Conservation (phyloP, 2,888 invertebrate species). For the Erebia ligea region DNA sequence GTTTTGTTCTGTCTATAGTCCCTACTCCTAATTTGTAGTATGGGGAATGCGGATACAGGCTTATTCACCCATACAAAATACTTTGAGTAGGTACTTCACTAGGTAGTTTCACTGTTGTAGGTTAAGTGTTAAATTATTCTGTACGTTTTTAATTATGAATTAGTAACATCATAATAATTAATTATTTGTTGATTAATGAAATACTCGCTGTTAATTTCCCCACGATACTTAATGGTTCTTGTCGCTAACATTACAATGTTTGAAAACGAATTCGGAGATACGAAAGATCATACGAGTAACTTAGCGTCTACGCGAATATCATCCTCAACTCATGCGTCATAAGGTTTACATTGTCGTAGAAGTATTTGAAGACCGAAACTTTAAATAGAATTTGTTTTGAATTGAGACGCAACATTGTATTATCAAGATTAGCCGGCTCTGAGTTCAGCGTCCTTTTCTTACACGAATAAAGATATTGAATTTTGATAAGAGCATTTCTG, state of each 20-base stretch:
- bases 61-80: too few relatives aligned
- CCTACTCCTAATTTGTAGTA: too few relatives aligned
- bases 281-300: slow-evolving; percentile 39
- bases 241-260: slow-evolving; percentile 65
- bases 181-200: slow-evolving; percentile 23
- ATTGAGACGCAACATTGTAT: slow-evolving; percentile 78
- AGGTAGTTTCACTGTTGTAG: neutral
- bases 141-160: neutral
- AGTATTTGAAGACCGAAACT: slow-evolving; percentile 44
- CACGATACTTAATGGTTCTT: slow-evolving; percentile 34
- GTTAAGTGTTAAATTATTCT: slow-evolving; percentile 1
- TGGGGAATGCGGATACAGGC: too few relatives aligned
- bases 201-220: slow-evolving; percentile 16
- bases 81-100: too few relatives aligned
- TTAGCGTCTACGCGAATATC: slow-evolving; percentile 45
- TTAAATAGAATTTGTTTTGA: slow-evolving; percentile 55
- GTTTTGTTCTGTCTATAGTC: too few relatives aligned
- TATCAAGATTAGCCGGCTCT: slow-evolving; percentile 71
- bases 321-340: slow-evolving; percentile 33
- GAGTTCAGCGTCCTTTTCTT: slow-evolving; percentile 73
- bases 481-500: slow-evolving; percentile 71
- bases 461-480: slow-evolving; percentile 79
- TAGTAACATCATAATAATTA: neutral
- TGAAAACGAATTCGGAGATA: slow-evolving; percentile 45
- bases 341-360: slow-evolving; percentile 37